A percentile compares a stretch with the other conserved stretches of the same genome.
Evolutionary conservation across 2,888 invertebrate genomes (phyloP).

Genomic region (Ceramica pisi): DNA sequence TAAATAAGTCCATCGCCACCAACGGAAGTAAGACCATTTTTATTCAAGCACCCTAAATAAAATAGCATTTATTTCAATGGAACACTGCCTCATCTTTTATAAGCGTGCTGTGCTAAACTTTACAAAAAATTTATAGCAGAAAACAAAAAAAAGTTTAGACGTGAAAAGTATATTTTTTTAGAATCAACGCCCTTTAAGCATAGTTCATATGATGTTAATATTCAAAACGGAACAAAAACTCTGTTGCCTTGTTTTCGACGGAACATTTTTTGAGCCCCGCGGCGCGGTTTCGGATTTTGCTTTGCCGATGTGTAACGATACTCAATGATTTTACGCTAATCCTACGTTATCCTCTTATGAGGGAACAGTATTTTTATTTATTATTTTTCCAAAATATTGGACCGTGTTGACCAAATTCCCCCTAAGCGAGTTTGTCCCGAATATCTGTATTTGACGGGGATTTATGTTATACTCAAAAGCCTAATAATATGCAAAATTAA

Average conservation of each 20-base stretch:
- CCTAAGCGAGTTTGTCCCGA: conserved; percentile 20
- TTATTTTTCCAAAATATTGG: conserved; percentile 35
- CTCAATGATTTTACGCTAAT: conserved; percentile 38
- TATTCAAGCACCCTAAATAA: too few species aligned
- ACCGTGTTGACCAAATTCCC: conserved; percentile 36
- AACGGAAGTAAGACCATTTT: too few species aligned
- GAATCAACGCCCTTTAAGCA: conserved; percentile 56
- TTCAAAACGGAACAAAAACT: conserved; percentile 61
- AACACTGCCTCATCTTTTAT: too few species aligned
- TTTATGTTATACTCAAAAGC: conserved; percentile 14
- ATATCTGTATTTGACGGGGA: conserved; percentile 5
- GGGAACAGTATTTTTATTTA: conserved; percentile 21
- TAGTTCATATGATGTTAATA: conserved; percentile 55
- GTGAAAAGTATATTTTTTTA: conserved; percentile 21
- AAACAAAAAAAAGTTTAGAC: conserved; percentile 13
- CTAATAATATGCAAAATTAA: conserved; percentile 26
- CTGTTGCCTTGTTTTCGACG: conserved; percentile 47
- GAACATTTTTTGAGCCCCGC: conserved; percentile 40
- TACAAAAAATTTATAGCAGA: too few species aligned
- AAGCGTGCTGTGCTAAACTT: too few species aligned
- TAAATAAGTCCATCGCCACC: too few species aligned
- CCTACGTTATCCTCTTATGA: conserved; percentile 34
- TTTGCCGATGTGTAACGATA: conserved; percentile 16
- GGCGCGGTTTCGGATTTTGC: conserved; percentile 26
- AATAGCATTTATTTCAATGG: too few species aligned